Base-by-base conservation (phyloP, 2,113 vertebrate genomes). In the Entelurus aequoreus region DNA sequence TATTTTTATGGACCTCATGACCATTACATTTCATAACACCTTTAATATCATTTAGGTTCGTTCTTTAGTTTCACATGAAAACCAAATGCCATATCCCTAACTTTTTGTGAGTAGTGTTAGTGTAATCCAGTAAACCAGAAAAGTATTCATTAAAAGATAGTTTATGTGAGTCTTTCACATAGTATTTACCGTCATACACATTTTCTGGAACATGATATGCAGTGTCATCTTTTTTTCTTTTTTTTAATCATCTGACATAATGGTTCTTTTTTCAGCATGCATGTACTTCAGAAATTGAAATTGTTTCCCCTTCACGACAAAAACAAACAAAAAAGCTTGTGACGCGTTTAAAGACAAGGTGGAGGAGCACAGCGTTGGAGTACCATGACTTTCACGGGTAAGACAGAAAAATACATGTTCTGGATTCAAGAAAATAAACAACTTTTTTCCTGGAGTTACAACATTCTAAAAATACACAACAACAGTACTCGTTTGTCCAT, bases 251-350 rank as follows among this genome's bases (percentile, higher is more conserved):
- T 76, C 80, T 69, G 76, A 85, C 81, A 82, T 82, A 81, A 90
- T 89, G 59, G 19, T 79, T 58, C 48, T 77, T 79, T 76, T 84
- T 79, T 83, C 49, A 74, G 86, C 88, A 96, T 95, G 94, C 94
- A 96, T 95, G 94, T 93, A 94, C 86, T 90, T 93, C 83, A 89
- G 91, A 90, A 76, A 90, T 80, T 90, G 84, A 83, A 84, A 77
- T 81, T 81, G 69, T 65, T 86, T 8, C 28, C 6, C 16, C 73
- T 88, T 89, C 86, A 88, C 90, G 92, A 76, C 87, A 11, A 68
- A 85, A 88, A 84, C 63, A 54, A 85, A 84, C 77, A 61, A 10
- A 42, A 87, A 89, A 91, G 63, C 81, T 83, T 66, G 42, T 42
- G 90, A 88, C 90, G 84, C 54, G 76, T 77, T 75, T 46, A 79